These are phyloP conservation scores for Enteromius treurensis DNA, from an alignment of 2,797 vertebrate genomes.

Conservation along the genomic window DNA sequence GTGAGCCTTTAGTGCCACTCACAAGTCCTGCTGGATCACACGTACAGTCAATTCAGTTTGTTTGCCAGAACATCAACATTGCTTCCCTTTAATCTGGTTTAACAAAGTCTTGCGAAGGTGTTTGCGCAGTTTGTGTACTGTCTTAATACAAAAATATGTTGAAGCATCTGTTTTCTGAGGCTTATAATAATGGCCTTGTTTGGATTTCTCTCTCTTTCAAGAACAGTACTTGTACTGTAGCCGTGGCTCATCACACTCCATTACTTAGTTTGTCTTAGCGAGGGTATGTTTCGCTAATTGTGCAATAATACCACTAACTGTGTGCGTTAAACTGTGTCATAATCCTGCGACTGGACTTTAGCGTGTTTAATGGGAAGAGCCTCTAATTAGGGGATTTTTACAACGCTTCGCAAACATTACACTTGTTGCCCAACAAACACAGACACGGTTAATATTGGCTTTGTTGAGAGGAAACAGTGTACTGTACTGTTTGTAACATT, in stretches of 20 bases:
- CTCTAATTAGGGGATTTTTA: slow-evolving; percentile 60
- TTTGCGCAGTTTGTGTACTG: slow-evolving; percentile 26
- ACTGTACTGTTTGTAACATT: slow-evolving; percentile 56
- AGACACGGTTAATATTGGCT: slow-evolving; percentile 60
- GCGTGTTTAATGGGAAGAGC: slow-evolving; percentile 80
- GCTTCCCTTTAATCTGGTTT: slow-evolving; percentile 30
- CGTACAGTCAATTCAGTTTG: not conserved
- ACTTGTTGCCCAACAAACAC: slow-evolving; percentile 66
- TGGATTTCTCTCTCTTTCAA: slow-evolving; percentile 33
- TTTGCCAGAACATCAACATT: slow-evolving; percentile 11
- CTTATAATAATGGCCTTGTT: slow-evolving; percentile 35
- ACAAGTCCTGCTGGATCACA: slow-evolving; percentile 6
- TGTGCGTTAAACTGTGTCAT: slow-evolving; percentile 60
- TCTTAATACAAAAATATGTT: not conserved
- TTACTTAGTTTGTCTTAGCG: slow-evolving; percentile 38
- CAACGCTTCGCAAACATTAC: slow-evolving; percentile 61
- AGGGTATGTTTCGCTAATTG: slow-evolving; percentile 62
- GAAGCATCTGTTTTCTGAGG: not conserved
- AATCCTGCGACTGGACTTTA: slow-evolving; percentile 60
- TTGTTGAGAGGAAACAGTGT: slow-evolving; percentile 45
- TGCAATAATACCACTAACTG: slow-evolving; percentile 57
- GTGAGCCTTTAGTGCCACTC: not conserved
- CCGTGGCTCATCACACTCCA: not conserved
- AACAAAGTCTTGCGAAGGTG: slow-evolving; percentile 10
- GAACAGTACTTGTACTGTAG: slow-evolving; percentile 29